phyloP scores from a whole-genome alignment of 2,888 invertebrate genomes.

The Erynnis tages region DNA sequence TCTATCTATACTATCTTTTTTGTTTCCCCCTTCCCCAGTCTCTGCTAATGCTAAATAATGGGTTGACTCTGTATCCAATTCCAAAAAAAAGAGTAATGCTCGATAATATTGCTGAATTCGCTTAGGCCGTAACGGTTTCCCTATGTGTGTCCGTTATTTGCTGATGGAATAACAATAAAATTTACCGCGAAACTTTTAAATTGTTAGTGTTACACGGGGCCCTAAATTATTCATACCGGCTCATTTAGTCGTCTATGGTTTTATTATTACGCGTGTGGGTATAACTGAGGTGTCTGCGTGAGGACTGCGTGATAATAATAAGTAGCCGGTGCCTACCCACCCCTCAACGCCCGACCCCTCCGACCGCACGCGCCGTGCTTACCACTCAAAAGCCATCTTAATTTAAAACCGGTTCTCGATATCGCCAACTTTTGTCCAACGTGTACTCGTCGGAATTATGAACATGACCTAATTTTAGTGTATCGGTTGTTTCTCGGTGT shows the following conservation, averaged over 20 bases:
- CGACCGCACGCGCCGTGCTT: constrained; percentile 49
- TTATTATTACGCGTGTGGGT: constrained; percentile 48
- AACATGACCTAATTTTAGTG: constrained; percentile 38
- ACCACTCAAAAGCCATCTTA: constrained; percentile 48
- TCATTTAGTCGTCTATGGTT: constrained; percentile 42
- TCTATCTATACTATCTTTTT: constrained; percentile 55
- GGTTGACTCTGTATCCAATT: constrained; percentile 48
- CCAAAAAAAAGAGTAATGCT: constrained; percentile 34
- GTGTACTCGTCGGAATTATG: constrained; percentile 39
- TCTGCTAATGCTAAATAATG: constrained; percentile 56
- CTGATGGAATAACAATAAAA: too few relatives aligned
- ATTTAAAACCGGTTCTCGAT: constrained; percentile 40
- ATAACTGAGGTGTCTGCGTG: constrained; percentile 55
- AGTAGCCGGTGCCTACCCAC: constrained; percentile 51
- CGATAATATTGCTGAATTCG: constrained; percentile 33
- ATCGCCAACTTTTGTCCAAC: constrained; percentile 40
- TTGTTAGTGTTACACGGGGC: not conserved
- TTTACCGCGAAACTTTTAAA: too few relatives aligned
- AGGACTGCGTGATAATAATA: constrained; percentile 58
- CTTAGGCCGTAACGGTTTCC: constrained; percentile 23
- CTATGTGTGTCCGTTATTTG: not conserved
- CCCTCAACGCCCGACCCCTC: constrained; percentile 49
- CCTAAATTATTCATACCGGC: constrained; percentile 25
- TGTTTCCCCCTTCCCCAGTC: constrained; percentile 42
- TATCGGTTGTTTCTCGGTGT: constrained; percentile 26